Evolutionary conservation across 1,140 invertebrate species (phyloP).

Genomic region (Sesamia nonagrioides): DNA sequence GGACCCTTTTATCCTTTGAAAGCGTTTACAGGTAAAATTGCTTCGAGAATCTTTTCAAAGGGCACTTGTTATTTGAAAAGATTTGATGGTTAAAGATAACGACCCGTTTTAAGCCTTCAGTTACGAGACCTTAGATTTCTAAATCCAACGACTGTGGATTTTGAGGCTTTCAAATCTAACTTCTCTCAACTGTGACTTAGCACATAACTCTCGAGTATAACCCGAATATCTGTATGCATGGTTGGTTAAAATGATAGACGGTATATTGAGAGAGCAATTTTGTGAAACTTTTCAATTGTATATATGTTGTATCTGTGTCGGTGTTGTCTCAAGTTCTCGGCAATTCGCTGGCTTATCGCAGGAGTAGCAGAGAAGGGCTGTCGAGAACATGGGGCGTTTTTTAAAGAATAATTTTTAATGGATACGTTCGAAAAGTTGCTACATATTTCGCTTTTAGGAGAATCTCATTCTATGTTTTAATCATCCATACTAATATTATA

Average conservation of each 20-base stretch:
- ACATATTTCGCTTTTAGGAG: neutral
- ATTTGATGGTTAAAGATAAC: neutral
- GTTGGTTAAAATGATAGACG: constrained; percentile 17
- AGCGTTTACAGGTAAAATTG: constrained; percentile 17
- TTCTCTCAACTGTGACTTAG: neutral
- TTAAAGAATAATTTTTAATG: constrained; percentile 7
- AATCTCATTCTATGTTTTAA: neutral
- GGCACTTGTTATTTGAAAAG: neutral
- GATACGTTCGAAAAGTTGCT: neutral
- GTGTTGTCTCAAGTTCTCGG: constrained; percentile 32
- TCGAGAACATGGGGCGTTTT: neutral
- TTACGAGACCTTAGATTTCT: neutral
- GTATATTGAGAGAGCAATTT: constrained; percentile 37
- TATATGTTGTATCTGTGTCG: constrained; percentile 29
- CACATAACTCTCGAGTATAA: constrained; percentile 10
- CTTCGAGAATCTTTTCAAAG: constrained; percentile 3
- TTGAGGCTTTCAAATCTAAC: constrained; percentile 7
- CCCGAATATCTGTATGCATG: constrained; percentile 14
- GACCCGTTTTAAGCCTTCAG: neutral
- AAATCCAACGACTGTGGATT: neutral
- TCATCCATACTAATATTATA: no score
- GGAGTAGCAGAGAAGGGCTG: neutral
- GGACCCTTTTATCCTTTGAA: neutral
- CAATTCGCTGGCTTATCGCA: constrained; percentile 41
- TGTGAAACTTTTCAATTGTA: constrained; percentile 23